Percentiles rank a stretch among this genome's conserved stretches.
phyloP scores from a whole-genome alignment of 2,888 invertebrate genomes.

The Eumerus sabulonum region DNA sequence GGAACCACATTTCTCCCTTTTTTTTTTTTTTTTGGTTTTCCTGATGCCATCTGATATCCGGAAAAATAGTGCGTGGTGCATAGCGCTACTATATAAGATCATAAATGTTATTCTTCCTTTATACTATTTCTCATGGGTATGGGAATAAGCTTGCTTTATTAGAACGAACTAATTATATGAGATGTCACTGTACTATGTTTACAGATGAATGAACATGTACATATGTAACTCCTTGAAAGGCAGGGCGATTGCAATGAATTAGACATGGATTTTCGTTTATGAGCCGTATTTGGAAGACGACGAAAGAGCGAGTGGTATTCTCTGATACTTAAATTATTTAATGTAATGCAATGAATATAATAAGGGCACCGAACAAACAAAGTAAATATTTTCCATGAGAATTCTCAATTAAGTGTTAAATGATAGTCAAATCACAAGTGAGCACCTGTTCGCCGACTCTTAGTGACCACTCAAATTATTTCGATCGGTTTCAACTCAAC shows the following conservation, averaged over 20 bases:
- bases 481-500: no score
- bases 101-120: background rate
- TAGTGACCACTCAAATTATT: no score
- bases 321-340: no score
- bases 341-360: no score
- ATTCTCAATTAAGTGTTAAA: no score
- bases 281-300: no score
- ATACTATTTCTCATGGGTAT: constrained; percentile 15
- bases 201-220: constrained; percentile 49
- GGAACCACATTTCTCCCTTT: constrained; percentile 38
- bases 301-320: no score
- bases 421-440: no score
- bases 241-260: constrained; percentile 7
- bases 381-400: no score
- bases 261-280: constrained; percentile 6
- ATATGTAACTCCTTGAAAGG: constrained; percentile 18
- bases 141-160: constrained; percentile 41
- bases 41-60: constrained; percentile 45
- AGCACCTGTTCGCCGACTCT: no score
- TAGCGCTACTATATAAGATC: background rate
- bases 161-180: constrained; percentile 41
- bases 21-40: constrained; percentile 30
- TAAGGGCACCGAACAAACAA: no score
- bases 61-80: constrained; percentile 20
- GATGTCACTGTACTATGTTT: constrained; percentile 1